Percentiles rank a stretch among this genome's conserved stretches.
Conservation (phyloP, 2,797 vertebrate genomes). For the Brachyrhaphis roseni region DNA sequence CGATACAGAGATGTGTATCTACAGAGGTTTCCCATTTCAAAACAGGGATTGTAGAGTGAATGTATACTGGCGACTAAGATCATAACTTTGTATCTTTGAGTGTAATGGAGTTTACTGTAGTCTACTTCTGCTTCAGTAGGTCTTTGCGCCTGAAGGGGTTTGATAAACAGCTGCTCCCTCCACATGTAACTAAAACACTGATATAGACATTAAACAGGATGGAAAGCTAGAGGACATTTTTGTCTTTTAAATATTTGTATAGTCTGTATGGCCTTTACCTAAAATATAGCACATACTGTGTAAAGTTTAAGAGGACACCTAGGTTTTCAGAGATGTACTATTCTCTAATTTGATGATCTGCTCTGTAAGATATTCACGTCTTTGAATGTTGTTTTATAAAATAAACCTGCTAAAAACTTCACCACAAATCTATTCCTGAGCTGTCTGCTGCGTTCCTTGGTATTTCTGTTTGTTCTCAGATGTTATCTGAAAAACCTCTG, state of each 20-base stretch:
- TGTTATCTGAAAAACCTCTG: background rate
- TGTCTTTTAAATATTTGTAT: background rate
- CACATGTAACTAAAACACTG: background rate
- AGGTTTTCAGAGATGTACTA: background rate
- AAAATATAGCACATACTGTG: background rate
- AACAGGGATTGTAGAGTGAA: background rate
- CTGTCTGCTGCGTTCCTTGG: background rate
- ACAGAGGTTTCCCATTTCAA: background rate
- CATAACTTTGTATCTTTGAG: background rate
- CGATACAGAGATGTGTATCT: background rate
- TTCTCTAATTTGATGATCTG: background rate
- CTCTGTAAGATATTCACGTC: background rate
- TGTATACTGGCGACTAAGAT: background rate
- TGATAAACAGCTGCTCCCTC: slow-evolving; percentile 47
- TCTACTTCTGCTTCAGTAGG: slow-evolving; percentile 45
- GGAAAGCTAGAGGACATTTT: background rate
- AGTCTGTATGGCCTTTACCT: background rate
- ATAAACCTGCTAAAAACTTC: background rate
- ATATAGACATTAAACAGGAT: background rate
- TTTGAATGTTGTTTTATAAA: background rate
- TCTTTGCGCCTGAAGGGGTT: slow-evolving; percentile 22
- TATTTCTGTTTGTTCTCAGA: background rate
- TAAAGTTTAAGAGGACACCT: background rate
- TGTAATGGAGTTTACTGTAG: background rate
- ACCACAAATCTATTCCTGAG: background rate